Evolutionary conservation across 2,797 vertebrate genomes (phyloP), one percentile per base, ranked within the genome.

Genomic region (Alauda arvensis): DNA sequence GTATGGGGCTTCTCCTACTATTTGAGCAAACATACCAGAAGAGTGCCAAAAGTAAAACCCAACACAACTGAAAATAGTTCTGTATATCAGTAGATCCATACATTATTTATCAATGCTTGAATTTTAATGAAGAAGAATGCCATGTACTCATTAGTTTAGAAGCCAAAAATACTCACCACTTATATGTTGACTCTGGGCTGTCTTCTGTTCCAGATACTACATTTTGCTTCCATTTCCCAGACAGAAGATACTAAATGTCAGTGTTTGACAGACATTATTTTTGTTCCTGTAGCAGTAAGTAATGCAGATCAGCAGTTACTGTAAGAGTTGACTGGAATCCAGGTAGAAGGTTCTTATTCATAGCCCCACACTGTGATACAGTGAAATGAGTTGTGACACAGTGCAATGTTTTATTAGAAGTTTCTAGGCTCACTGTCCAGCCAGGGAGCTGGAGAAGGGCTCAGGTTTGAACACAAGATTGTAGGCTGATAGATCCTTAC

Each of bases 101-200:
- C 51, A 94, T 95, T 92, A 94, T 92, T 95, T 85, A 94, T 88
- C 49, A 67, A 57, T 51, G 43, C 31, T 90, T 88, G 51, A 79
- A 89, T 91, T 72, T 89, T 96, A 95, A 89, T 79, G 21, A 79
- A 78, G 62, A 90, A 40, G 37, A 46, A 80, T 77, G 26, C 33
- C 46, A 92, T 89, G 91, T 91, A 25, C 42, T 89, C 82, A 89
- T 83, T 82, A 90, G 63, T 86, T 83, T 85, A 62, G 78, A 87
- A 76, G 75, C 75, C 56, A 83, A 49, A 86, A 91, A 77, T 92
- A 42, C 29, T 34, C 68, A 67, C n/a, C 76, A 83, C 37, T 79
- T 81, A 56, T 3, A 60, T 10, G 8, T 48, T 89, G 68, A 87
- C 71, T 94, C 51, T 92, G 42, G 71, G 18, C 59, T 89, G 37